Conservation (phyloP, 1,140 invertebrate species). For the Sitobion miscanthi region DNA sequence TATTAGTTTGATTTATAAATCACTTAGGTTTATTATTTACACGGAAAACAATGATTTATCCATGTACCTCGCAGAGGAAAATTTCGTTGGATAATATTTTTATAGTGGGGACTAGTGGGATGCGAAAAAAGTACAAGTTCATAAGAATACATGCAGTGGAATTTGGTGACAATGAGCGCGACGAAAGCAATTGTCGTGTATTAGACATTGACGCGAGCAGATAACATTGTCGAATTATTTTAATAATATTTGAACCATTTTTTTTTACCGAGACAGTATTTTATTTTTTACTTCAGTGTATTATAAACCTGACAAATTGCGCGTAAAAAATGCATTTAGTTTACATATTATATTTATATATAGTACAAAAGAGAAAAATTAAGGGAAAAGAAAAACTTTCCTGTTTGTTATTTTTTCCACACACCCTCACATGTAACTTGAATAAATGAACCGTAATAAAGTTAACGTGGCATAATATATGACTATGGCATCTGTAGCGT, state of each 20-base stretch:
- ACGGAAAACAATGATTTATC: background rate
- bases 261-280: background rate
- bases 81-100: background rate
- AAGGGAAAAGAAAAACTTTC: background rate
- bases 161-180: background rate
- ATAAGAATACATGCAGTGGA: background rate
- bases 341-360: background rate
- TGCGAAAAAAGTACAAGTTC: background rate
- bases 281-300: background rate
- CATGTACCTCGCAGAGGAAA: background rate
- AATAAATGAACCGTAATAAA: slow-evolving; percentile 46
- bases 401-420: background rate
- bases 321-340: background rate
- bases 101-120: background rate
- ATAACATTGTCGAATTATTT: background rate
- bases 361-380: background rate
- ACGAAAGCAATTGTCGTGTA: background rate
- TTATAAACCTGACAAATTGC: background rate
- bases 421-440: background rate
- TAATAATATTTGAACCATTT: background rate
- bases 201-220: too few species aligned
- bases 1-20: background rate
- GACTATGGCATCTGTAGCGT: background rate
- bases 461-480: slow-evolving; percentile 13
- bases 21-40: background rate